Percentiles rank a stretch among this genome's conserved stretches.
Evolutionary conservation across 1,140 invertebrate genomes (phyloP).

Genomic region (Metaphire vulgaris): DNA sequence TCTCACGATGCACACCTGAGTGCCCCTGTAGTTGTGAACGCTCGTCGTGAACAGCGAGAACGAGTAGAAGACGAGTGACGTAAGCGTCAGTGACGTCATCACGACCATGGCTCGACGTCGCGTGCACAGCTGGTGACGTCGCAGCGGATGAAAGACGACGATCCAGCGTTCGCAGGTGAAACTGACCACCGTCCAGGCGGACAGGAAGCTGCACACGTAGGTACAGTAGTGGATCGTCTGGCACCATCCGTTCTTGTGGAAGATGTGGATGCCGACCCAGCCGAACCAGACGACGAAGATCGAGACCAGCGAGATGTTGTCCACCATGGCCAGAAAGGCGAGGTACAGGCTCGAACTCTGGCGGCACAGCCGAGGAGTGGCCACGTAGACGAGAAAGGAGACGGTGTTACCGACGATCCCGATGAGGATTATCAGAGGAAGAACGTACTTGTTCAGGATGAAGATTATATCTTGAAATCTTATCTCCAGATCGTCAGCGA

Average conservation of each 20-base stretch:
- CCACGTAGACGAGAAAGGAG: constrained; percentile 27
- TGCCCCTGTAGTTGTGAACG: too few relatives aligned
- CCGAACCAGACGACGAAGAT: constrained; percentile 63
- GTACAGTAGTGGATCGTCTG: constrained; percentile 65
- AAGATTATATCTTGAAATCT: too few relatives aligned
- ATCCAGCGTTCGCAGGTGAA: constrained; percentile 76
- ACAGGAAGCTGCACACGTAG: constrained; percentile 64
- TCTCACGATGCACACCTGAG: too few relatives aligned
- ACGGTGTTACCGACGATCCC: constrained; percentile 29
- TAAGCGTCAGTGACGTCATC: constrained; percentile 49
- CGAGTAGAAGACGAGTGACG: constrained; percentile 57
- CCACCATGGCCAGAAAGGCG: constrained; percentile 66
- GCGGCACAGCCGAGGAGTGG: constrained; percentile 53
- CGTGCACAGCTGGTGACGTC: constrained; percentile 67
- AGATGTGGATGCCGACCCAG: constrained; percentile 55
- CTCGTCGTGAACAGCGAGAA: constrained; percentile 58
- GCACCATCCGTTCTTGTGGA: constrained; percentile 61
- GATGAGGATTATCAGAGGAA: constrained; percentile 26
- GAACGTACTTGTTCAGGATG: constrained; percentile 23
- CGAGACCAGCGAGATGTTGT: constrained; percentile 63
- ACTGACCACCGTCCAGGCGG: constrained; percentile 72
- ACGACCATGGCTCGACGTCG: constrained; percentile 63
- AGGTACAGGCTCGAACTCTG: constrained; percentile 65
- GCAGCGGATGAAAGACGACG: constrained; percentile 67
- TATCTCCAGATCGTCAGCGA: too few relatives aligned